These are phyloP conservation scores for Etheostoma nigrum DNA, from an alignment of 2,797 vertebrate species.

Conservation along the genomic window DNA sequence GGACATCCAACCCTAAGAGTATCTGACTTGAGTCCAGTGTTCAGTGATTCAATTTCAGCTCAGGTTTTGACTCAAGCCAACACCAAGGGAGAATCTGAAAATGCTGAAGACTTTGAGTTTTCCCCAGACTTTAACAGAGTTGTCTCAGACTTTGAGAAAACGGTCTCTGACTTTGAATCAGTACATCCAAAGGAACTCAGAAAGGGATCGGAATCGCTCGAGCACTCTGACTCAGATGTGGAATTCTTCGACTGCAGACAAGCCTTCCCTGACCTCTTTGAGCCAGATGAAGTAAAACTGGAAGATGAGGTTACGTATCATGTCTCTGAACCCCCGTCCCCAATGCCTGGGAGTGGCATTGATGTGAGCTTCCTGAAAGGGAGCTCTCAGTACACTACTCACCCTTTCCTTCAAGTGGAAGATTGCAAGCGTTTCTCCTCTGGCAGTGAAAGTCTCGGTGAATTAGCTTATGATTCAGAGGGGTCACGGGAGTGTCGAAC, in stretches of 20 bases:
- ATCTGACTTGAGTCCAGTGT: conserved; percentile 65
- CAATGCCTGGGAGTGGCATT: conserved; percentile 62
- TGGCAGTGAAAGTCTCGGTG: conserved; percentile 76
- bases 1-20: conserved; percentile 59
- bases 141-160: conserved; percentile 70
- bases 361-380: conserved; percentile 47
- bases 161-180: conserved; percentile 50
- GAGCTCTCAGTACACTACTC: conserved; percentile 31
- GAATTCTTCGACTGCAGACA: conserved; percentile 85
- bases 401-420: conserved; percentile 56
- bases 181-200: conserved; percentile 20
- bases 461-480: conserved; percentile 85
- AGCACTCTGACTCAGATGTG: conserved; percentile 71
- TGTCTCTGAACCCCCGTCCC: conserved; percentile 76
- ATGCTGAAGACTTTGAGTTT: conserved; percentile 47
- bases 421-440: conserved; percentile 69
- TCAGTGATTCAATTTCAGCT: conserved; percentile 47
- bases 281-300: conserved; percentile 65
- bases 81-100: conserved; percentile 1
- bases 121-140: conserved; percentile 67
- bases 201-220: conserved; percentile 49
- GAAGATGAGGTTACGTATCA: conserved; percentile 56
- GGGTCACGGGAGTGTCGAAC: conserved; percentile 75
- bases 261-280: conserved; percentile 76
- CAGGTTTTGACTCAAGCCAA: conserved; percentile 24